phyloP scores from a whole-genome alignment of 2,797 vertebrate species.

The Ctenopoma kingsleyae region DNA sequence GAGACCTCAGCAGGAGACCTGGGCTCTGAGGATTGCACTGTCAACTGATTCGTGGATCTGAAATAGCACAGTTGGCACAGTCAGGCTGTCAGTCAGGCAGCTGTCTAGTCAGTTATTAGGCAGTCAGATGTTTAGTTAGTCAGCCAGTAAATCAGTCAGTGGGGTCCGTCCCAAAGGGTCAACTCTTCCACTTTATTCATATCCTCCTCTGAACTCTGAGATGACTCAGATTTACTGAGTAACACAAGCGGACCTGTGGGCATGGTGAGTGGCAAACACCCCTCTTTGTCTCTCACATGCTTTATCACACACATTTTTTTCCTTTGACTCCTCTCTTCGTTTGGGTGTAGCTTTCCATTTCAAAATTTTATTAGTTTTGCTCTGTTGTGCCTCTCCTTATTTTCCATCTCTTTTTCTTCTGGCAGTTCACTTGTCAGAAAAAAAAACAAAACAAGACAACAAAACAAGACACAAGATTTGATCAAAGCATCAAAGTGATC shows the following conservation, averaged over 20 bases:
- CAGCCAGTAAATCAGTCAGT: constrained; percentile 43
- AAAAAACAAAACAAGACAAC: background rate
- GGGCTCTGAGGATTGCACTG: constrained; percentile 55
- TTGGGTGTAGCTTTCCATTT: constrained; percentile 14
- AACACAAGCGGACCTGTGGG: constrained; percentile 57
- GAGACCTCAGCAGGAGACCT: constrained; percentile 43
- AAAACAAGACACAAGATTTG: constrained; percentile 34
- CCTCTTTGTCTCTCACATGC: constrained; percentile 47
- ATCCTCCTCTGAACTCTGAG: constrained; percentile 77
- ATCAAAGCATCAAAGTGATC: constrained; percentile 46
- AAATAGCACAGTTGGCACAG: constrained; percentile 63
- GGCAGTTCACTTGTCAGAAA: constrained; percentile 40
- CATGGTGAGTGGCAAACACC: constrained; percentile 75
- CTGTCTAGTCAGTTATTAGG: constrained; percentile 50
- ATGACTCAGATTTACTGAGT: constrained; percentile 59
- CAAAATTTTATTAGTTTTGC: constrained; percentile 25
- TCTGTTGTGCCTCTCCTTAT: constrained; percentile 16
- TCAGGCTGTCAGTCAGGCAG: constrained; percentile 26
- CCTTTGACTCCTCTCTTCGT: constrained; percentile 15
- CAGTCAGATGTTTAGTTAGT: constrained; percentile 57
- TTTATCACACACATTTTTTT: constrained; percentile 38
- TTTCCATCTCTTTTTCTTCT: constrained; percentile 1
- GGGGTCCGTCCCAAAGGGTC: constrained; percentile 47
- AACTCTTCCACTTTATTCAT: constrained; percentile 60
- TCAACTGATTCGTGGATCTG: constrained; percentile 60